Evolutionary conservation across 30 jellyfish, hydroid and myxozoan genomes (phyloP).

Genomic region (Pseudorhiza aurosa): DNA sequence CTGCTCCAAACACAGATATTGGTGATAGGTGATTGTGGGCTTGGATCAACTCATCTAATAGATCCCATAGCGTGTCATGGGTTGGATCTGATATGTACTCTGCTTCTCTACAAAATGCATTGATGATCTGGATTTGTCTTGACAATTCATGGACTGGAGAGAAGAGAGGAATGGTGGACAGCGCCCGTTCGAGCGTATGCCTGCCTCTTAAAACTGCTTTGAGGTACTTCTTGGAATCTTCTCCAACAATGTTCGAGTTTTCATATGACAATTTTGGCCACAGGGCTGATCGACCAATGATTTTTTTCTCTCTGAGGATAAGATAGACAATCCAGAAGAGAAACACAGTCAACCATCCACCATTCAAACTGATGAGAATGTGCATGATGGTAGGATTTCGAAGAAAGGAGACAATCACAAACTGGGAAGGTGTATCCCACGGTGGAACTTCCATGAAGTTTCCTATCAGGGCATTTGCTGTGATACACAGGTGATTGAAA

Average conservation of each 20-base stretch:
- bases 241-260: conserved; percentile 79
- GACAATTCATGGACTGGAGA: conserved; percentile 97
- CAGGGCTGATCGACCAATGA: conserved; percentile 61
- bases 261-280: conserved; percentile 95
- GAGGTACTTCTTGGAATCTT: conserved; percentile 81
- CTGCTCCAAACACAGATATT: conserved; percentile 88
- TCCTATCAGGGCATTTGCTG: conserved; percentile 85
- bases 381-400: conserved; percentile 87
- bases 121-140: conserved; percentile 81
- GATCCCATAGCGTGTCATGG: conserved; percentile 96
- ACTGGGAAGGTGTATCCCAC: conserved; percentile 81
- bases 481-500: conserved; percentile 57
- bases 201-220: conserved; percentile 91
- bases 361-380: conserved; percentile 73
- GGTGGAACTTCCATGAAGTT: conserved; percentile 94
- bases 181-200: conserved; percentile 82
- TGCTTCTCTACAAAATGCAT: conserved; percentile 97
- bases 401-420: conserved; percentile 89
- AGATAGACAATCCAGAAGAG: conserved; percentile 71
- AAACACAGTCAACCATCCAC: conserved; percentile 68
- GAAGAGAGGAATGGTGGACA: conserved; percentile 82
- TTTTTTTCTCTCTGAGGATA: conserved; percentile 54
- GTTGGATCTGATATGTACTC: conserved; percentile 86
- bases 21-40: conserved; percentile 89
- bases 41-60: conserved; percentile 92